Base-by-base conservation (phyloP, 1,140 invertebrate genomes). In the Ylistrum balloti region DNA sequence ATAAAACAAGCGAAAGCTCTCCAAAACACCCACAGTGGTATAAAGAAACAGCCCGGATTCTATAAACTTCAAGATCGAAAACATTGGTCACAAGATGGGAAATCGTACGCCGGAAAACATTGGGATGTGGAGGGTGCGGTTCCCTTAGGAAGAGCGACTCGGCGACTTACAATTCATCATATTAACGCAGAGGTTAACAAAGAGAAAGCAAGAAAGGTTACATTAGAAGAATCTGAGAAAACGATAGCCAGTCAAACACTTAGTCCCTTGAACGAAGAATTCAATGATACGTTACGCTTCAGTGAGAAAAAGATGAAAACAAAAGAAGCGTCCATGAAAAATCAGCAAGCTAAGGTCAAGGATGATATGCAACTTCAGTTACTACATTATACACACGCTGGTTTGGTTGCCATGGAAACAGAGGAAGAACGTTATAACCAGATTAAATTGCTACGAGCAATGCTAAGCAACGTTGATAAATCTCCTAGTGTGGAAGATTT, bases 301-400 rank as follows among this genome's bases (percentile, higher is more conserved):
- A 74, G 56, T n/a, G 56, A 28, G 56, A 74, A 74, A 28, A 74
- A 74, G n/a, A 74, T 74, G 56, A 74, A n/a, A 74, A 17, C 56
- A 5, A n/a, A 74, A 74, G n/a, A 1, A 28, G 56, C 56, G 11
- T 74, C 56, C 28, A 28, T 28, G 56, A 74, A n/a, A 74, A 74
- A 74, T n/a, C 22, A 74, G 22, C 56, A 74, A 11, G 56, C 56
- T 9, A 74, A 74, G n/a, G 22, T 74, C 22, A 74, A 74, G n/a
- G 56, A 74, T 74, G 56, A 74, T 5, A 74, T 74, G 56, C 56
- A 74, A 28, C n/a, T 74, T n/a, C 56, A 74, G 56, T 28, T 74
- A 28, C 56, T 74, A 5, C 1, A 74, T 28, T 74, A 17, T 28
- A 74, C 56, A 11, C 56, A 74, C 17, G 56, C 56, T 74, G 56